Conservation (phyloP, 2,797 vertebrate species). For the Centropyge bicolor region DNA sequence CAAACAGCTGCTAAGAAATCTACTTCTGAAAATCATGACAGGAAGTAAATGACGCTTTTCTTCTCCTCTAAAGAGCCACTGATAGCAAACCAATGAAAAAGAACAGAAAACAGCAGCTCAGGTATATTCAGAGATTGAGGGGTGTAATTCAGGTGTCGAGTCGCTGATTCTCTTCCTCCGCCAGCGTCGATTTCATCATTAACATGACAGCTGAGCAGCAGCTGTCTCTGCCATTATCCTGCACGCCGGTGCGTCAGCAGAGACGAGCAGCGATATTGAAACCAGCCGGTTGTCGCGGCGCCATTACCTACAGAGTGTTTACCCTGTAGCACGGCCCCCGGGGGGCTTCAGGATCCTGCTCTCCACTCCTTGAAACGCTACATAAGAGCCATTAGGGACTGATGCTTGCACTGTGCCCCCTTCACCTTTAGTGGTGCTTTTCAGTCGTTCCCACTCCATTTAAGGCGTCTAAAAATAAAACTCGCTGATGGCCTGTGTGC, state of each 20-base stretch:
- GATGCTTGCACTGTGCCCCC: constrained; percentile 43
- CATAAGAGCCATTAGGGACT: constrained; percentile 74
- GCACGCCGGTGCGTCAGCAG: constrained; percentile 24
- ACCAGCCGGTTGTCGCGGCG: constrained; percentile 33
- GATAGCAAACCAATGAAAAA: not conserved
- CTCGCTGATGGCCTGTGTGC: constrained; percentile 39
- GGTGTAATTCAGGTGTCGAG: not conserved
- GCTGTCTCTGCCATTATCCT: constrained; percentile 30
- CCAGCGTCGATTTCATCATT: constrained; percentile 43
- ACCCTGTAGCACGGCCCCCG: constrained; percentile 32
- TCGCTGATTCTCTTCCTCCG: not conserved
- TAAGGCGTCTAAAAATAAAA: constrained; percentile 67
- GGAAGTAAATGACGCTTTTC: fast-evolving
- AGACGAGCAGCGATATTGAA: constrained; percentile 41
- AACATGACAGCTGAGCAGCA: constrained; percentile 50
- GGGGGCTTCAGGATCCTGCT: constrained; percentile 37
- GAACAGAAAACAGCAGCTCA: not conserved
- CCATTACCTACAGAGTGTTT: constrained; percentile 77
- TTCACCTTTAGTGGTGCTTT: constrained; percentile 58
- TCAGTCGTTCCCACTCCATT: constrained; percentile 52
- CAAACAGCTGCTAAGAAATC: not conserved
- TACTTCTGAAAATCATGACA: not conserved
- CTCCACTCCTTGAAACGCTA: constrained; percentile 65
- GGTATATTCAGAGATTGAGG: not conserved
- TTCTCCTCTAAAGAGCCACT: not conserved